A percentile compares a stretch with the other conserved stretches of the same genome.
Conservation (phyloP, 2,888 invertebrate genomes). For the Melinopterus prodromus region DNA sequence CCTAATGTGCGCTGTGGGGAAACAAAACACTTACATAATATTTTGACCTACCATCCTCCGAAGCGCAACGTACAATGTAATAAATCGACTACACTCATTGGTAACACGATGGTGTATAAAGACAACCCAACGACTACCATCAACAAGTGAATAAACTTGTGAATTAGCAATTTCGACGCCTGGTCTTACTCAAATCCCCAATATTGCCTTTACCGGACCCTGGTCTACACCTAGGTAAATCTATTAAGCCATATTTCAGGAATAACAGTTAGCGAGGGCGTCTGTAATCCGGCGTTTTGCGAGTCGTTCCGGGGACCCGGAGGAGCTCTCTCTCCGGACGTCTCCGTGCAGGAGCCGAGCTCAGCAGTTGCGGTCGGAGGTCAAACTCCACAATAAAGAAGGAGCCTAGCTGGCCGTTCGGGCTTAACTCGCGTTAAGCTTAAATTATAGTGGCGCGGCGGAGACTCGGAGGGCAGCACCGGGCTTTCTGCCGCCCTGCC, state of each 20-base stretch:
- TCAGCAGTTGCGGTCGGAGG: conserved; percentile 55
- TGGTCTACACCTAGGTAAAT: conserved; percentile 28
- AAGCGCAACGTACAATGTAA: too few species aligned
- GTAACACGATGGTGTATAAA: neutral
- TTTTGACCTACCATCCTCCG: too few species aligned
- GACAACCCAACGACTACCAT: neutral
- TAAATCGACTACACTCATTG: neutral
- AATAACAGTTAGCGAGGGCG: conserved; percentile 38
- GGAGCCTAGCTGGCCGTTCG: conserved; percentile 52
- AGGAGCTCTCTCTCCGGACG: conserved; percentile 12
- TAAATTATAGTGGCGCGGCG: conserved; percentile 54
- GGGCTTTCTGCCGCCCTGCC: neutral
- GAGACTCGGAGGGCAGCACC: conserved; percentile 38
- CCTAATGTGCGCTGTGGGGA: too few species aligned
- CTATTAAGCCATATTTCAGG: conserved; percentile 37
- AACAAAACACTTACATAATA: too few species aligned
- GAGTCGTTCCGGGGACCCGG: conserved; percentile 45
- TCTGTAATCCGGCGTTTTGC: conserved; percentile 48
- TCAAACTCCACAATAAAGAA: conserved; percentile 56
- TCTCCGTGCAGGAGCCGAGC: conserved; percentile 41
- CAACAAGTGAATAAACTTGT: conserved; percentile 19
- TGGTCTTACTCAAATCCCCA: conserved; percentile 19
- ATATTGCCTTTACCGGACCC: conserved; percentile 26
- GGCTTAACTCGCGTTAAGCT: conserved; percentile 54
- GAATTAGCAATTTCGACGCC: conserved; percentile 17